A percentile compares a stretch with the other conserved stretches of the same genome.
Evolutionary conservation across 2,113 vertebrate species (phyloP).

Genomic region (Actenoides hombroni): DNA sequence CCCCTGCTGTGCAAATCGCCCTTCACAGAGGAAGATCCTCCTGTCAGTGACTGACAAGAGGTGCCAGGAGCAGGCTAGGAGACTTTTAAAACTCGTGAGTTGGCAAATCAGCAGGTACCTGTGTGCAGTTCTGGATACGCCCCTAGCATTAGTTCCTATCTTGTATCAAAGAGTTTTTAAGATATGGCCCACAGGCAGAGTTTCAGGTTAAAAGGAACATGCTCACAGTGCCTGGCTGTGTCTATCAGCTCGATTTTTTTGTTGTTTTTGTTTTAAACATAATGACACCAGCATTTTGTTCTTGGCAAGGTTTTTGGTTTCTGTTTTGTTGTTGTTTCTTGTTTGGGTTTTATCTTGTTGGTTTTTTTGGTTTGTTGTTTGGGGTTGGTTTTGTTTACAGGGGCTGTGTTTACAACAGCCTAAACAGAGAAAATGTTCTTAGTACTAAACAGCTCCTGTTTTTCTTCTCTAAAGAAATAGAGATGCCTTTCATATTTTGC

Average conservation of each 20-base stretch:
- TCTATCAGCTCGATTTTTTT: neutral
- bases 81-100: slow-evolving; percentile 55
- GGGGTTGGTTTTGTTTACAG: neutral
- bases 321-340: neutral
- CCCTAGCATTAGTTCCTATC: slow-evolving; percentile 59
- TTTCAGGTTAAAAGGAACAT: slow-evolving; percentile 49
- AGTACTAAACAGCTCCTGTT: neutral
- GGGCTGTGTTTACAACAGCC: neutral
- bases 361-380: neutral
- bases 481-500: neutral
- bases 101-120: slow-evolving; percentile 60
- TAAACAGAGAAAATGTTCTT: slow-evolving; percentile 8
- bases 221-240: neutral
- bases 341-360: neutral
- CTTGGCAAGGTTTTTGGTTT: neutral
- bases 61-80: slow-evolving; percentile 58
- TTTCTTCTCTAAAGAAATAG: slow-evolving; percentile 1
- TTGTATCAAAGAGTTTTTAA: slow-evolving; percentile 54
- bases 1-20: slow-evolving; percentile 67
- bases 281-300: neutral
- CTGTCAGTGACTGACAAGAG: slow-evolving; percentile 57
- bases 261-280: neutral
- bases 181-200: slow-evolving; percentile 50
- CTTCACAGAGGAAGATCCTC: slow-evolving; percentile 61
- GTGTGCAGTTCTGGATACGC: slow-evolving; percentile 46